Base-by-base conservation (phyloP, 2,888 invertebrate species). In the Drosophila siamana region DNA sequence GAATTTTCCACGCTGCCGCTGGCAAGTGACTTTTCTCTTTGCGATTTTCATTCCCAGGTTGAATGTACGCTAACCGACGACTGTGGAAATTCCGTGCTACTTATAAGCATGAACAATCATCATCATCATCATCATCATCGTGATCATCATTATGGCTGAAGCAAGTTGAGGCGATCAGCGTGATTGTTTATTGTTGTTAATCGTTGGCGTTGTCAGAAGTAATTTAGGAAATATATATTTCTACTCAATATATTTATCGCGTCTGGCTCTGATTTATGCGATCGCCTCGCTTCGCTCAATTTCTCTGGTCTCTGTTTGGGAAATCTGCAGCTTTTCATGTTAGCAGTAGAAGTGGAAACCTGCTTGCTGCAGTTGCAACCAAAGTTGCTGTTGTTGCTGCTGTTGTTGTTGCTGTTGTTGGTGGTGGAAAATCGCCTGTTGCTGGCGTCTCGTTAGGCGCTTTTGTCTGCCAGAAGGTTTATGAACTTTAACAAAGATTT, bases 401-500 rank as follows among this genome's bases (percentile, higher is more conserved):
- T 54, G 19, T 19, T 3, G 54, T 19, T 61, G 28, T 2, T 33
- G 66, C 57, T 57, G 69, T 4, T 33, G 33, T n/a, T 28, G 28
- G 9, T 33, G 33, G 33, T 57, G 61, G 36, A 54, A 61, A 69
- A 70, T 62, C 65, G 62, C 57, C 50, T 75, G 74, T 54, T 68
- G 66, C 57, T 56, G 69, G 41, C 41, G 65, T 66, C 66, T 69
- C 61, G 70, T 62, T 74, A 65, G 70, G 63, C 52, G 74, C 74
- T 67, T 67, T 74, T 77, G 73, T 75, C 74, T 69, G 76, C 72
- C 68, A 84, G 89, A 85, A 87, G 86, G 82, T 86, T 87, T 86
- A 78, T 89, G 89, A 88, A 90, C 84, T 84, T 86, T 87, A 78
- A 84, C 78, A 88, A 73, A 85, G 87, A 88, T 88, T 88, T 87